phyloP scores from a whole-genome alignment of 2,113 vertebrate genomes.

The Podiceps cristatus region DNA sequence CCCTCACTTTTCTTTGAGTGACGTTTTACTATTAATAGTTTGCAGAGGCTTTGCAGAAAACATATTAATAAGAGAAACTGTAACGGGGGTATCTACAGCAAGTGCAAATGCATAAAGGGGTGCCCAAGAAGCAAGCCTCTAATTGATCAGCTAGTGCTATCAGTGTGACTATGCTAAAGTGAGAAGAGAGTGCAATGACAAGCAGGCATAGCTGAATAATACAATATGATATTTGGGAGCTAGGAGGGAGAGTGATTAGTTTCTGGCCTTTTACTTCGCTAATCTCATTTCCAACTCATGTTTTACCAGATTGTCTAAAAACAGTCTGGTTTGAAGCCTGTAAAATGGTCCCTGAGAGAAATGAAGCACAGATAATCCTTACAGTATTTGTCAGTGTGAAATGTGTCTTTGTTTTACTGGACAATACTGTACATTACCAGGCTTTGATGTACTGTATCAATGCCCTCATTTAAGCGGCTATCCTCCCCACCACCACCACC shows the following conservation, averaged over 20 bases:
- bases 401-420: slow-evolving; percentile 71
- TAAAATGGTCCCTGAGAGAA: slow-evolving; percentile 67
- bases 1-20: slow-evolving; percentile 89
- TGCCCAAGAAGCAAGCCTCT: slow-evolving; percentile 76
- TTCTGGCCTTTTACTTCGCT: slow-evolving; percentile 74
- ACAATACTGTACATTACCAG: slow-evolving; percentile 51
- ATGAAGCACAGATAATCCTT: slow-evolving; percentile 61
- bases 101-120: slow-evolving; percentile 78
- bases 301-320: slow-evolving; percentile 69
- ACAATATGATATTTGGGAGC: slow-evolving; percentile 77
- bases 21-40: slow-evolving; percentile 91
- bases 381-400: slow-evolving; percentile 67
- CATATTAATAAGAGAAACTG: slow-evolving; percentile 87
- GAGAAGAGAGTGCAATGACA: slow-evolving; percentile 80
- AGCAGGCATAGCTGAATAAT: slow-evolving; percentile 79
- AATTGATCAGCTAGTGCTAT: slow-evolving; percentile 85
- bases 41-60: slow-evolving; percentile 88
- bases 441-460: slow-evolving; percentile 54
- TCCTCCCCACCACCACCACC: too few relatives aligned
- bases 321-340: slow-evolving; percentile 56
- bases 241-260: slow-evolving; percentile 73
- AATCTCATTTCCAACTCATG: slow-evolving; percentile 70
- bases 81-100: slow-evolving; percentile 81
- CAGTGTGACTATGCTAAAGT: slow-evolving; percentile 76
- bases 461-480: background rate